Conservation (phyloP, 2,888 invertebrate genomes). For the Nezara viridula region DNA sequence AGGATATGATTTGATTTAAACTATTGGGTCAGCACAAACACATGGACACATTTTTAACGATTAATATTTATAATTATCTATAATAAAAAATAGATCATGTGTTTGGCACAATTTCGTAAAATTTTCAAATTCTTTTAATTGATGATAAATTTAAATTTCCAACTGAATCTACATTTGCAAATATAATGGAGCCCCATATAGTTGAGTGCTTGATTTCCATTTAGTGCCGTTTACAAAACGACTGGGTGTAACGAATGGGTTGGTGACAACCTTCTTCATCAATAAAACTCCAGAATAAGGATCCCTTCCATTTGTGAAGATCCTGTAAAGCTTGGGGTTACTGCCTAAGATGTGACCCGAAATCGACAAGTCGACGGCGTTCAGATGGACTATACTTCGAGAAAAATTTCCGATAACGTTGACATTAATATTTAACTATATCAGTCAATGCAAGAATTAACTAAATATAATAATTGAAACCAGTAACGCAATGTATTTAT, state of each 20-base stretch:
- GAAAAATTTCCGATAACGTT: no score
- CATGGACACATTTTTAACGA: no score
- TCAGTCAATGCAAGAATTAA: no score
- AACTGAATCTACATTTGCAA: background rate
- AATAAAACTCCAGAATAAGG: background rate
- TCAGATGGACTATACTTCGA: background rate
- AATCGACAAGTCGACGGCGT: background rate
- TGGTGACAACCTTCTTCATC: background rate
- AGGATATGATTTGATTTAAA: no score
- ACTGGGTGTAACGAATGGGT: background rate
- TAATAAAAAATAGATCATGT: no score
- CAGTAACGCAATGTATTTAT: no score
- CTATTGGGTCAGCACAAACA: no score
- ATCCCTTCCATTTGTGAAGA: background rate
- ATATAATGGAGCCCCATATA: background rate
- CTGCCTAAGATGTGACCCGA: background rate
- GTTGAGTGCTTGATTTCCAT: background rate
- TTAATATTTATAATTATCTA: no score
- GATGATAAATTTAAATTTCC: background rate
- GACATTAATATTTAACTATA: no score
- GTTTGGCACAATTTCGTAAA: no score
- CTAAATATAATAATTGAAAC: no score
- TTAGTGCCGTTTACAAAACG: background rate
- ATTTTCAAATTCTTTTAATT: no score
- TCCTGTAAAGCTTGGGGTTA: background rate